These are phyloP conservation scores for Drosophila koepferae DNA, from an alignment of 2,888 invertebrate species.

Conservation along the genomic window DNA sequence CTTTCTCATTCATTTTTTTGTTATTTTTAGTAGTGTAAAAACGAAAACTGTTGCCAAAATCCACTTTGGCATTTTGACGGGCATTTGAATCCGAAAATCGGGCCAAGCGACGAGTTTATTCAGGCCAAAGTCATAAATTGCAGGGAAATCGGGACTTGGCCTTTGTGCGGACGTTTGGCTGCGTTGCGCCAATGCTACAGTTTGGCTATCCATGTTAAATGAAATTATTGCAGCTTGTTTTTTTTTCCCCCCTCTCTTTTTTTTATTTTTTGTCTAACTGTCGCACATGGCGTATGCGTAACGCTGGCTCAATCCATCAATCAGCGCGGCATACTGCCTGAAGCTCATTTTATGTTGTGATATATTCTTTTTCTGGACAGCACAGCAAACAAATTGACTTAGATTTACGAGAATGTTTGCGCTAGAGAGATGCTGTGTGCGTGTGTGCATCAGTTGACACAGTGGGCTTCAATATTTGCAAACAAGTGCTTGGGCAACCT, in stretches of 20 bases:
- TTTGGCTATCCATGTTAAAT: constrained; percentile 72
- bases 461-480: constrained; percentile 12
- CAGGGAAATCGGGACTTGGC: constrained; percentile 47
- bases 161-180: constrained; percentile 16
- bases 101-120: constrained; percentile 56
- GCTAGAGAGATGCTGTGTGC: constrained; percentile 15
- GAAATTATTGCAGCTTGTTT: constrained; percentile 70
- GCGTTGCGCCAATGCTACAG: constrained; percentile 30
- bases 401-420: constrained; percentile 60
- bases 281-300: constrained; percentile 68
- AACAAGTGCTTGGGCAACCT: constrained; percentile 12
- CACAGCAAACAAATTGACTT: constrained; percentile 54
- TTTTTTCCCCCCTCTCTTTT: constrained; percentile 6
- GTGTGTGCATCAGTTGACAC: constrained; percentile 24
- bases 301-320: constrained; percentile 65
- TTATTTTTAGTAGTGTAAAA: constrained; percentile 26
- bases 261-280: constrained; percentile 14
- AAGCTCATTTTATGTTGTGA: constrained; percentile 48
- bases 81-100: constrained; percentile 51
- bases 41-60: constrained; percentile 55
- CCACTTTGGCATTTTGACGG: constrained; percentile 54
- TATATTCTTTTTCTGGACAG: constrained; percentile 46
- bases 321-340: constrained; percentile 44
- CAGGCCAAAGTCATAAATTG: constrained; percentile 72
- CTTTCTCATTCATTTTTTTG: neutral